phyloP scores from a whole-genome alignment of 2,113 vertebrate genomes.

The Entomyzon cyanotis region DNA sequence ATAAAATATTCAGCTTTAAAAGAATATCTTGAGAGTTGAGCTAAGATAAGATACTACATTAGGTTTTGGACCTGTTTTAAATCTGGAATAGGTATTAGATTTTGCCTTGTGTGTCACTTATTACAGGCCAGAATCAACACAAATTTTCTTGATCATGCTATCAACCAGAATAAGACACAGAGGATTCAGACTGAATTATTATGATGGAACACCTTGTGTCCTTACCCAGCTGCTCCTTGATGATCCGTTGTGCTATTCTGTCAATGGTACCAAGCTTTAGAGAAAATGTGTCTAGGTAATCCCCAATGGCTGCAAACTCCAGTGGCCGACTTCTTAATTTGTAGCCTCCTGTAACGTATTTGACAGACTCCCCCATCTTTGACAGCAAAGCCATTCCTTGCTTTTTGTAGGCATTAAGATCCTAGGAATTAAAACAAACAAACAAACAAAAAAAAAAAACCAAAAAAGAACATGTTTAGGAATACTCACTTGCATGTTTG shows the following conservation, averaged over 20 bases:
- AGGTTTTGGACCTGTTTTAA: neutral
- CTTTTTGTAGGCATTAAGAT: slow-evolving; percentile 92
- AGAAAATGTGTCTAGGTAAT: slow-evolving; percentile 92
- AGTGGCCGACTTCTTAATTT: slow-evolving; percentile 88
- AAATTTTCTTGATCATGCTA: neutral
- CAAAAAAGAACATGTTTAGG: neutral
- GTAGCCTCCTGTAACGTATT: slow-evolving; percentile 92
- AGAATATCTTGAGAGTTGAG: neutral
- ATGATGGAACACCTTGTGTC: neutral
- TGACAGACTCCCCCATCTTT: slow-evolving; percentile 94
- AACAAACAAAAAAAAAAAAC: neutral
- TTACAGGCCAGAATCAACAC: neutral
- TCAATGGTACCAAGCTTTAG: slow-evolving; percentile 97
- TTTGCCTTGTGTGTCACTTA: neutral
- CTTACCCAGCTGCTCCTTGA: slow-evolving; percentile 94
- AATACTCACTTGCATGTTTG: neutral
- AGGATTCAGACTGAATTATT: neutral
- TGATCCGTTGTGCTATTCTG: slow-evolving; percentile 95
- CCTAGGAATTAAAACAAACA: slow-evolving; percentile 73
- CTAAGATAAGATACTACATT: neutral
- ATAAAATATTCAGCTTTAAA: neutral
- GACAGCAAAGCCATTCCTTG: slow-evolving; percentile 91
- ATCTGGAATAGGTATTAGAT: neutral
- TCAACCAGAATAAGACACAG: neutral
- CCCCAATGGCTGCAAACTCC: slow-evolving; percentile 90